Evolutionary conservation across 2,113 vertebrate species (phyloP).

Genomic region (Sylvilagus bachmani): DNA sequence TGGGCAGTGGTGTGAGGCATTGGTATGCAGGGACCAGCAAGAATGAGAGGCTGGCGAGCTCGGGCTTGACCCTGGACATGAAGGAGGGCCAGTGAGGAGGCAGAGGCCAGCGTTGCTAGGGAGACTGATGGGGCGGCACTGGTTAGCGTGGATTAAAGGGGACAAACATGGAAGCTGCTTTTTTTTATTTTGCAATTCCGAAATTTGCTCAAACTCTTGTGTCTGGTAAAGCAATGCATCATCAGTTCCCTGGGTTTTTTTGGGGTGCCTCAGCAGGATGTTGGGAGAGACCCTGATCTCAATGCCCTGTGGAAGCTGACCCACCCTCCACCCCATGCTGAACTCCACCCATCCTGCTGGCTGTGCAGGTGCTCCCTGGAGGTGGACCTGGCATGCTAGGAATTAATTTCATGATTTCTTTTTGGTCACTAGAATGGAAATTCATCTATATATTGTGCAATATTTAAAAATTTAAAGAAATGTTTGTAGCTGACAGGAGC

Average conservation of each 20-base stretch:
- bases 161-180: not conserved
- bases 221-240: not conserved
- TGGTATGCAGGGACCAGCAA: not conserved
- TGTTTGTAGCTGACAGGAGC: too few species aligned
- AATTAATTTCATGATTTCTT: not conserved
- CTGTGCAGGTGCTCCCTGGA: not conserved
- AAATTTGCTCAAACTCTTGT: not conserved
- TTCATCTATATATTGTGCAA: too few species aligned
- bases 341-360: not conserved
- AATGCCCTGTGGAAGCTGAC: not conserved
- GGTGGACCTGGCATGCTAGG: not conserved
- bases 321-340: not conserved
- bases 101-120: too few species aligned
- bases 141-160: not conserved
- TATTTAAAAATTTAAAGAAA: too few species aligned
- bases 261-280: fast-evolving
- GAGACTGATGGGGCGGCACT: not conserved
- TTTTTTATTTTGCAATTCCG: not conserved
- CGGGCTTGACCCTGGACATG: not conserved
- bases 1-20: too few species aligned
- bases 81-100: not conserved
- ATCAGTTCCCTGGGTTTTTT: fast-evolving
- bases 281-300: fast-evolving
- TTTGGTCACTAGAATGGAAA: not conserved
- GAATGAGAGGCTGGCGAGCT: not conserved